Evolutionary conservation across 1,140 invertebrate genomes (phyloP).

Genomic region (Bombus pyrosoma): DNA sequence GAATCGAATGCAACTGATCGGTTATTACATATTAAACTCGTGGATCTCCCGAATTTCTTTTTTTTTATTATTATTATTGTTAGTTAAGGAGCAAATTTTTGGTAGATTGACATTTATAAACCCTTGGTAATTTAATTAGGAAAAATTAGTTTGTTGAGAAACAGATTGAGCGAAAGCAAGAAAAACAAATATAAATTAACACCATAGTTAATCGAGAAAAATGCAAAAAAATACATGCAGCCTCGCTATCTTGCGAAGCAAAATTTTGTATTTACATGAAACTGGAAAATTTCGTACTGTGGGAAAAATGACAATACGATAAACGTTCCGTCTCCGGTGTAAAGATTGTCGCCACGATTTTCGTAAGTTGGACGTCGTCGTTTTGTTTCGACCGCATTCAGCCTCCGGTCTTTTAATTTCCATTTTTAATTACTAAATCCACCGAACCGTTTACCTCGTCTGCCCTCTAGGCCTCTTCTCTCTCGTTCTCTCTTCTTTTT

Average conservation of each 20-base stretch:
- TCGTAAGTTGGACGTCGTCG: not conserved
- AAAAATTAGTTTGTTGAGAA: not conserved
- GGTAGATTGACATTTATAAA: too few relatives aligned
- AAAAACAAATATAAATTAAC: too few relatives aligned
- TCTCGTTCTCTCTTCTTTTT: not conserved
- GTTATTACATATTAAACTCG: not conserved
- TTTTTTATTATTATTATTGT: not conserved
- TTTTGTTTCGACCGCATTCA: not conserved
- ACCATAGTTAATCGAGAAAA: not conserved
- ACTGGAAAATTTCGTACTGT: not conserved
- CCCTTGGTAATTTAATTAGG: not conserved
- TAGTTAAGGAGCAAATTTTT: too few relatives aligned
- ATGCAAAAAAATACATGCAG: not conserved
- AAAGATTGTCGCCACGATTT: constrained; percentile 5
- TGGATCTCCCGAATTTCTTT: too few relatives aligned
- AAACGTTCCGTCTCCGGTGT: not conserved
- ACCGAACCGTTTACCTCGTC: constrained; percentile 39
- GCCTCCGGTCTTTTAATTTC: constrained; percentile 50
- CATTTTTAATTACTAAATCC: constrained; percentile 58
- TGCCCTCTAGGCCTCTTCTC: constrained; percentile 23
- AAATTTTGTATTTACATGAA: not conserved
- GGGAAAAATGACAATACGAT: not conserved
- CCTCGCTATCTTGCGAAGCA: not conserved
- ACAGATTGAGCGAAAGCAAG: not conserved
- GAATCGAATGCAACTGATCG: not conserved